phyloP scores from a whole-genome alignment of 2,797 vertebrate species.

The Hephaestus fuliginosus region DNA sequence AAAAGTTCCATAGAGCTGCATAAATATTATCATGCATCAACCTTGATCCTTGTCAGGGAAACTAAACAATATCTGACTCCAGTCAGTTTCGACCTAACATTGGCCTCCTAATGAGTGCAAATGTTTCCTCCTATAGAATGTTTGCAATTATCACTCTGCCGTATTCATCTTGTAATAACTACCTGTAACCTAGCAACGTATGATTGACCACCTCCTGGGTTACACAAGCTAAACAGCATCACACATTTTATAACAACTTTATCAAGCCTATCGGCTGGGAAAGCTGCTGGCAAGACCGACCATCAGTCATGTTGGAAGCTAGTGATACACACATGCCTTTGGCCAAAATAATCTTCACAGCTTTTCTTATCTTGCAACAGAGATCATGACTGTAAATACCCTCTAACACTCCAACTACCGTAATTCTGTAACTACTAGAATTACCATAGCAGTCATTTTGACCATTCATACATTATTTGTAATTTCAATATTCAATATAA shows the following conservation, averaged over 20 bases:
- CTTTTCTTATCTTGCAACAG: background rate
- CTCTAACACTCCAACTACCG: too few relatives aligned
- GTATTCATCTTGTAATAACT: constrained; percentile 7
- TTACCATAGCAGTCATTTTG: too few relatives aligned
- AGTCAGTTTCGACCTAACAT: constrained; percentile 1
- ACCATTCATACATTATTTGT: too few relatives aligned
- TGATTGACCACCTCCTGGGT: background rate
- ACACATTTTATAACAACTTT: background rate
- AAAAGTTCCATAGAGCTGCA: too few relatives aligned
- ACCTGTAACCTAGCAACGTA: constrained; percentile 42
- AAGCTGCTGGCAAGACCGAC: background rate
- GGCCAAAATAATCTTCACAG: background rate
- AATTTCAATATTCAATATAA: too few relatives aligned
- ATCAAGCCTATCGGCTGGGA: background rate
- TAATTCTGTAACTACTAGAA: too few relatives aligned
- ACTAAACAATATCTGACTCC: background rate
- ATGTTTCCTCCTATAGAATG: constrained; percentile 2
- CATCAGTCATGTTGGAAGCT: background rate
- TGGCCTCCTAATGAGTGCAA: constrained; percentile 4
- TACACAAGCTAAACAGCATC: background rate
- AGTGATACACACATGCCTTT: background rate
- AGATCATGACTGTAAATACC: background rate
- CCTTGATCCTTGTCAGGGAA: background rate
- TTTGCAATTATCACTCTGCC: background rate
- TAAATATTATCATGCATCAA: background rate